Evolutionary conservation across 2,797 vertebrate species (phyloP), one percentile per base, ranked within the genome.

Genomic region (Coregonus ussuriensis): DNA sequence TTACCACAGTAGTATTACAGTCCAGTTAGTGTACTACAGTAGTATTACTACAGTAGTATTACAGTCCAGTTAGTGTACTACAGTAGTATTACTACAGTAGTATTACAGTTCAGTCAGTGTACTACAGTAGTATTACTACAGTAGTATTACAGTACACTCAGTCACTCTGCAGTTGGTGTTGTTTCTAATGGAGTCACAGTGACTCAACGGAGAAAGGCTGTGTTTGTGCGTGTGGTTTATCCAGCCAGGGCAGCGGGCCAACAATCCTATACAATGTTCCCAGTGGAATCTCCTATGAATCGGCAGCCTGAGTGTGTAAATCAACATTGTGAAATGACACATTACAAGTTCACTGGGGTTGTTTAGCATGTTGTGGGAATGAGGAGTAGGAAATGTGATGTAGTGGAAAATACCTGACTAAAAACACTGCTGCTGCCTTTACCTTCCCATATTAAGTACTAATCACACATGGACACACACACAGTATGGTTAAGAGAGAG

Each of bases 381-480:
- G 80, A 82, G 75, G 77, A 75, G 79, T 69, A 76, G 90, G 88
- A 93, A 93, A 92, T 83, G 85, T 83, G 25, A 79, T 76, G 88
- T 81, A 81, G 85, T 81, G 91, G 91, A 93, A 94, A 93, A 86
- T 92, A 93, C 92, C 91, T 93, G 87, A 66, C 79, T 84, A 15
- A 84, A 83, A 84, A 67, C 47, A 76, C 75, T 79, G 66, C 82
- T 76, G 70, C 74, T 67, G 67, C 75, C 73, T 86, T 88, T 66
- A 86, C 89, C 87, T 87, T 89, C 85, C 83, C 82, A 86, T 87
- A 87, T 78, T 84, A 81, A 84, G 79, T 68, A 63, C 47, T 16
- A 29, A 18, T 33, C 56, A 2, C 16, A 21, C 56, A 21, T 1
- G 5, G 18, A 5, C 14, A 1, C 15, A 7, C 14, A 56, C 54